Percentiles rank a stretch among this genome's conserved stretches.
phyloP scores from a whole-genome alignment of 2,888 invertebrate species.

The Phytoseiulus persimilis region DNA sequence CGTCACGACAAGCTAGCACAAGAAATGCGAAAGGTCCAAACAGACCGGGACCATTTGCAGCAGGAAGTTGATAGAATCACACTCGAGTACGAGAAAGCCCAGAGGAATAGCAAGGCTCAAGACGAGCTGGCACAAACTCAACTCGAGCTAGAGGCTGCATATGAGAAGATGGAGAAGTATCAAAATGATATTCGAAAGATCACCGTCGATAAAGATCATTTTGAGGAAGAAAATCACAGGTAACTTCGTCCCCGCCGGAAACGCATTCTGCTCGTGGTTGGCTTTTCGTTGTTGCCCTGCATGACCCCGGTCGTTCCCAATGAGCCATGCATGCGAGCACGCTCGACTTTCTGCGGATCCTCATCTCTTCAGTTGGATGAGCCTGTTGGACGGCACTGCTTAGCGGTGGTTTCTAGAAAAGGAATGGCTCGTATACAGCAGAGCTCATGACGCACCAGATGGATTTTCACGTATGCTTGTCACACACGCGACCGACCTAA shows the following conservation, averaged over 20 bases:
- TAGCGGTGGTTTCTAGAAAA: no score
- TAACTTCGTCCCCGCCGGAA: not conserved
- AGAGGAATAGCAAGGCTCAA: slow-evolving; percentile 77
- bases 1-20: slow-evolving; percentile 74
- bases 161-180: slow-evolving; percentile 77
- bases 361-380: no score
- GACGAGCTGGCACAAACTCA: slow-evolving; percentile 79
- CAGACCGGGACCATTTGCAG: slow-evolving; percentile 49
- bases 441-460: slow-evolving; percentile 68
- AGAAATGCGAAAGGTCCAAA: slow-evolving; percentile 63
- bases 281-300: not conserved
- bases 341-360: no score
- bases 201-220: slow-evolving; percentile 39
- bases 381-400: no score
- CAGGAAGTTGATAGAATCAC: slow-evolving; percentile 48
- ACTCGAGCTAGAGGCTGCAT: slow-evolving; percentile 81
- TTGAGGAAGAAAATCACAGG: slow-evolving; percentile 39
- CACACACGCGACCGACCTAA: not conserved
- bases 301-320: not conserved
- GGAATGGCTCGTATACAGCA: no score
- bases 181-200: slow-evolving; percentile 67
- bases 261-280: not conserved
- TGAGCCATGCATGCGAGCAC: no score
- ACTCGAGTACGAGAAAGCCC: slow-evolving; percentile 71
- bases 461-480: no score